Evolutionary conservation across 1,140 invertebrate genomes (phyloP).

Genomic region (Pseudachorutes palmiensis): DNA sequence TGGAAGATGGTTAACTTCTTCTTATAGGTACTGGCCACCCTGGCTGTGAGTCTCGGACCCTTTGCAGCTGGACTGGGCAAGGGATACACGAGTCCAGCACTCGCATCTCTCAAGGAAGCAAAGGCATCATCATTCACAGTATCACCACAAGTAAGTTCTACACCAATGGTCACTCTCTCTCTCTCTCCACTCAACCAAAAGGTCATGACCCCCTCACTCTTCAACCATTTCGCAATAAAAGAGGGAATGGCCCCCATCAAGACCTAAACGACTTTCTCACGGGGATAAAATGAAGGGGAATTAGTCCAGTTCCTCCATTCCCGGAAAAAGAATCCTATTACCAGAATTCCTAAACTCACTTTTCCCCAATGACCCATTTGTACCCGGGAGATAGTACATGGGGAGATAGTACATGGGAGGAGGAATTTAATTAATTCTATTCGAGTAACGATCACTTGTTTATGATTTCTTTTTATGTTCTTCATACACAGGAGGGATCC

Average conservation of each 20-base stretch:
- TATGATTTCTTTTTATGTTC: slow-evolving; percentile 1
- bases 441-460: not conserved
- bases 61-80: slow-evolving; percentile 70
- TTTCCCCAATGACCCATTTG: too few relatives aligned
- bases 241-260: too few relatives aligned
- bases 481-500: slow-evolving; percentile 57
- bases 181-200: not conserved
- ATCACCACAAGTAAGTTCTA: slow-evolving; percentile 32
- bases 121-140: slow-evolving; percentile 33
- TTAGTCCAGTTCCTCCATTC: too few relatives aligned
- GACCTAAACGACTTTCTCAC: too few relatives aligned
- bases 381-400: too few relatives aligned
- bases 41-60: slow-evolving; percentile 69
- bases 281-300: too few relatives aligned
- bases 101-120: slow-evolving; percentile 65
- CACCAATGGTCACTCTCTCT: too few relatives aligned
- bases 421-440: not conserved
- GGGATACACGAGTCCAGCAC: slow-evolving; percentile 72
- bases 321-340: too few relatives aligned
- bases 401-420: too few relatives aligned
- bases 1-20: slow-evolving; percentile 15
- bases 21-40: slow-evolving; percentile 61
- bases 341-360: too few relatives aligned
- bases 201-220: not conserved
- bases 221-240: slow-evolving; percentile 1